Evolutionary conservation across 2,888 invertebrate genomes (phyloP), one percentile per base, ranked within the genome.

Genomic region (Linnaemya tessellans): DNA sequence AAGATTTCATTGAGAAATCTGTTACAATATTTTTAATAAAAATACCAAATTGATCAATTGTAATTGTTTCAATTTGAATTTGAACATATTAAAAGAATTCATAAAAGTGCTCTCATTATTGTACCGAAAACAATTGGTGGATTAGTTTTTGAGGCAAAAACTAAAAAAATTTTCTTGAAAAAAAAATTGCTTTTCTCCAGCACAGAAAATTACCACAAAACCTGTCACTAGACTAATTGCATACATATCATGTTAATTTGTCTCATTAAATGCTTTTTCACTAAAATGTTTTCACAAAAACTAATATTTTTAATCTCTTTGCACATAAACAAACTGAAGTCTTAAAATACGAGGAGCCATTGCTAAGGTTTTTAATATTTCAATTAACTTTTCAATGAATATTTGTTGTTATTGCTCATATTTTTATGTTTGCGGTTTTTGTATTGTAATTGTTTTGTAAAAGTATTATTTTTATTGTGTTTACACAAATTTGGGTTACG

Each of bases 401-500:
- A 15, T 25, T 46, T 46, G 22, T 46, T 46, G 22, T 58, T 51
- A 62, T n/a, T 75, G 54, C 18, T 58, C 25, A 62, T 62, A 51
- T 51, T 41, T 30, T 83, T 58, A 58, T 60, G 38, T 30, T 56
- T 49, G 65, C 30, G 65, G 46, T 49, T 49, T 65, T 49, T 65
- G 46, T 30, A 65, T 49, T 65, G 46, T 30, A 65, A 62, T 70
- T 75, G 30, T 64, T 38, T 75, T 65, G 77, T 58, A 77, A 75
- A 75, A 75, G 38, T 75, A 43, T 77, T 56, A 46, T 58, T 56
- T 64, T 20, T 38, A 38, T 68, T 70, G 49, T 54, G 25, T 78
- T 78, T 62, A 60, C 38, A 65, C 54, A 67, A 58, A 80, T 74
- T 80, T 80, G 74, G 80, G 80, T 80, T 80, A 80, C 65, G 51